Conservation (phyloP, 2,113 vertebrate species). For the Dipodomys spectabilis region DNA sequence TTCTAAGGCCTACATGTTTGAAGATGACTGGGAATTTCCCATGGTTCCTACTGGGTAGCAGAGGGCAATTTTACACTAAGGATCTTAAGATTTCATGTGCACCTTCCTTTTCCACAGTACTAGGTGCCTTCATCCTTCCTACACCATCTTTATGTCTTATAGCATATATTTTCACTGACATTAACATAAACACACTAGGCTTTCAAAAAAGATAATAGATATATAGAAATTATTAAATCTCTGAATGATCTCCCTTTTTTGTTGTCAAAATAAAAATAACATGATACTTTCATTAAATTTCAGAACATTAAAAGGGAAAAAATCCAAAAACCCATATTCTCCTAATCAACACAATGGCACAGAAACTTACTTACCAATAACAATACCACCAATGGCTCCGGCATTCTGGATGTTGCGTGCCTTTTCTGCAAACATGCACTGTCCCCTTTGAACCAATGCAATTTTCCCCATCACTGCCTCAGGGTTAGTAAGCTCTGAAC, state of each 20-base stretch:
- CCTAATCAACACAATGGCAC: not conserved
- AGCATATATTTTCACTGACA: not conserved
- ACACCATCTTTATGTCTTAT: not conserved
- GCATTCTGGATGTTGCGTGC: constrained; percentile 96
- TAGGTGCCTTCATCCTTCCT: not conserved
- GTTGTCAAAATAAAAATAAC: constrained; percentile 17
- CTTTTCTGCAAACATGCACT: constrained; percentile 99
- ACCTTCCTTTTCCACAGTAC: not conserved
- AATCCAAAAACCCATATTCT: not conserved
- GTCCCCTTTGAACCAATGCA: constrained; percentile 96
- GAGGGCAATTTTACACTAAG: not conserved
- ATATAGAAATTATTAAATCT: not conserved
- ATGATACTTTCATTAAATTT: not conserved
- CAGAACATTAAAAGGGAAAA: constrained; percentile 26
- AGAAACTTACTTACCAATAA: constrained; percentile 91
- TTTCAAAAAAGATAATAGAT: constrained; percentile 10
- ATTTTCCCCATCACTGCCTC: constrained; percentile 94
- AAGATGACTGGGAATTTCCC: not conserved
- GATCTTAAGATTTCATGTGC: not conserved
- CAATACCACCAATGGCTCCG: constrained; percentile 97
- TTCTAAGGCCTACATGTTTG: not conserved
- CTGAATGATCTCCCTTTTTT: not conserved
- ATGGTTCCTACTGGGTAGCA: not conserved
- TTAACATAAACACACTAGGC: not conserved
- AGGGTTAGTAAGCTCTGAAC: constrained; percentile 93